Base-by-base conservation (phyloP, 1,140 invertebrate genomes). In the Drosophila pachea region DNA sequence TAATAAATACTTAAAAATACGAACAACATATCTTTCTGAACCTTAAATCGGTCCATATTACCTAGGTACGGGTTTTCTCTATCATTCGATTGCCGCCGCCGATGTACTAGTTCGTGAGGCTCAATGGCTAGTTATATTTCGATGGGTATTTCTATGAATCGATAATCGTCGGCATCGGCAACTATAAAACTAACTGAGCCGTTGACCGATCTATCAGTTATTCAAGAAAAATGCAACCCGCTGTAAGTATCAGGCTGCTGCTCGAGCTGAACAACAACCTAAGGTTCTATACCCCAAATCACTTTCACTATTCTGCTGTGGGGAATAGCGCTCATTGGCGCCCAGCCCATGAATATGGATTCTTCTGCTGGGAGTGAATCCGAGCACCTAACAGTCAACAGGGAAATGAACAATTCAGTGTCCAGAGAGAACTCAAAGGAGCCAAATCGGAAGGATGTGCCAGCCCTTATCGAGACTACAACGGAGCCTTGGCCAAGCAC, bases 81-180 rank as follows among this genome's bases (percentile, higher is more conserved):
- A 54, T 33, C 7, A 7, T 6, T 6, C 50, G 5, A 56, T 31
- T 42, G 45, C 7, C n/a, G n/a, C n/a, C n/a, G n/a, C n/a, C n/a
- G n/a, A n/a, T 32, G 55, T 40, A 73, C 49, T 60, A 33, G 0
- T 33, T 12, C 43, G 29, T 35, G 14, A 5, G 12, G 49, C 32
- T 32, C 49, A 14, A 7, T 16, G 14, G 12, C 38, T 56, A 8
- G 29, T 14, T 56, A 5, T 8, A 45, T 45, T 45, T 16, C n/a
- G 35, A 60, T 77, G 74, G 74, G 74, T 77, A 73, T 63, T 76
- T 76, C 67, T 68, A 77, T 77, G 74, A 64, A 76, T 77, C 56
- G 5, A 56, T 14, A 76, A 43, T 29, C 40, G 43, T 33, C 35
- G 38, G 40, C 40, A 56, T 33, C 35, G 38, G 9, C 29, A n/a